Base-by-base conservation (phyloP, 64 coral and sea anemone genomes). In the Porites australiensis region DNA sequence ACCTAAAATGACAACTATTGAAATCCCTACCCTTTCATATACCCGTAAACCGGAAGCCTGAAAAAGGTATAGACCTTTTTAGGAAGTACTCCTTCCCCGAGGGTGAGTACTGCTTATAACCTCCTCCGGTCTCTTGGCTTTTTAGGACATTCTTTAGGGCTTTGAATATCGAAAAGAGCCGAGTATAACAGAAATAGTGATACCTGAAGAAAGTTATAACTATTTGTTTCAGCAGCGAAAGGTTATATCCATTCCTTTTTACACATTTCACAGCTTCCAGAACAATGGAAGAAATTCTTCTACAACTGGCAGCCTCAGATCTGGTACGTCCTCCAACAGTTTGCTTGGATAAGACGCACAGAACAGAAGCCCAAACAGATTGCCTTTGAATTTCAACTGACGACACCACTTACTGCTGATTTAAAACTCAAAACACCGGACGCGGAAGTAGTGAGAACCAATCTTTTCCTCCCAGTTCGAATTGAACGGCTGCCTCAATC, bases 221-320 rank as follows among this genome's bases (percentile, higher is more conserved):
- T 76, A 18, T 2, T 72, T 11, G 18, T 2, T 47, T 76, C 13
- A 49, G 37, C 8, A 16, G 5, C 12, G 12, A 57, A 57, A 57
- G 54, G 54, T 9, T 9, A 1, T 51, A 19, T 76, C 13, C 48
- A 74, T 11, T 71, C 15, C 49, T 75, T 83, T 21, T 58, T 80
- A 3, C 20, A 64, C 14, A 12, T 66, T 59, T 53, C 48, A 6
- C 37, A 93, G 91, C 58, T 93, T 50, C 91, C 91, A 68, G 58
- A 50, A 62, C 4, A 71, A 15, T 79, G 72, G 72, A 79, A 48
- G 44, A 76, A 52, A 6, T 50, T 87, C 18, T 59, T 87, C 5
- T 68, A 78, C 1, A 55, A 93, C 44, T 93, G 70, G 23, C 72
- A 93, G 59, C 82, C 82, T 14, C 91, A 93, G 82, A 67, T 93